Evolutionary conservation across 2,797 vertebrate genomes (phyloP), one percentile per base, ranked within the genome.

Genomic region (Coendou prehensilis): DNA sequence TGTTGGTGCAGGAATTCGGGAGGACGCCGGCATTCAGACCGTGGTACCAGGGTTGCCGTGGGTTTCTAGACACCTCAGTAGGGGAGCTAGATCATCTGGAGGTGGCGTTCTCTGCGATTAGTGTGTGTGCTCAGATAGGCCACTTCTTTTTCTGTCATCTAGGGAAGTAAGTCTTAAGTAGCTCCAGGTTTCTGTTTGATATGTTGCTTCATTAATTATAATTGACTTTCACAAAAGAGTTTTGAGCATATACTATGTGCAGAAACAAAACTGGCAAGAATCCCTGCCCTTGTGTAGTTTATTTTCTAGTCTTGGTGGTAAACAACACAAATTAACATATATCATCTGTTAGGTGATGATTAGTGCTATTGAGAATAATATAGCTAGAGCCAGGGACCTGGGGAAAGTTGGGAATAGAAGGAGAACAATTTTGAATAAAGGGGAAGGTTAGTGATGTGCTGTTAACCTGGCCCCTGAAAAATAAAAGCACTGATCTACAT

Each of bases 151-250:
- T 80, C 56, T 91, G 8, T 83, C 20, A 61, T 90, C 6, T 82
- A 84, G 75, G 59, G 28, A 94, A 89, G 33, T 79, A 57, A 87
- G 71, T 89, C 37, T 88, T 87, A 91, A 88, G 80, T 50, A 85
- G 67, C 17, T 89, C 8, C n/a, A 85, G 87, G 56, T 83, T 96
- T 96, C 76, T 80, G 47, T 78, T 94, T 89, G 11, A 50, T 81
- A 14, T 81, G 11, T 64, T 91, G 18, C 80, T 91, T 89, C 26
- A 84, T 93, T 92, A 14, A 67, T 93, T 95, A 89, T 75, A 13
- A 73, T 26, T 73, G 45, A 75, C 23, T 45, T 75, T 26, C 11
- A 75, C 82, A 15, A 78, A n/a, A 88, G 93, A 50, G 45, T 17
- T 93, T 88, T 69, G 37, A 47, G 45, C 22, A 5, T 83, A 4